Evolutionary conservation across 2,797 vertebrate species (phyloP).

Genomic region (Centroberyx gerrardi): DNA sequence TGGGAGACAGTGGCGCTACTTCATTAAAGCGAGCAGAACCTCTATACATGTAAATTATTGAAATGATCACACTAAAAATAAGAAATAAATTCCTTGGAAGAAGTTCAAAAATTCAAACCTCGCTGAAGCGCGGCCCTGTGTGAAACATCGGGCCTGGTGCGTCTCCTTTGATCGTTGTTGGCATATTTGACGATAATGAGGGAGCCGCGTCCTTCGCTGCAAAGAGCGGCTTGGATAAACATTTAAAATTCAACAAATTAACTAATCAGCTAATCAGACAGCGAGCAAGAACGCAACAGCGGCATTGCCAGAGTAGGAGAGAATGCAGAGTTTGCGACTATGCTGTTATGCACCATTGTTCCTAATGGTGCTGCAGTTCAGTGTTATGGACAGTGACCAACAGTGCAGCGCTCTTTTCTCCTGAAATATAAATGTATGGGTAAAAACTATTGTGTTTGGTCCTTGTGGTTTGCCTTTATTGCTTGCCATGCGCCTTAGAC

Average conservation of each 20-base stretch:
- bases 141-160: background rate
- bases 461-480: background rate
- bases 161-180: slow-evolving; percentile 40
- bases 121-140: background rate
- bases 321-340: background rate
- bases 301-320: slow-evolving; percentile 1
- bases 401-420: too few relatives aligned
- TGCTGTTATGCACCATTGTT: slow-evolving; percentile 9
- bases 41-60: slow-evolving; percentile 41
- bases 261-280: slow-evolving; percentile 26
- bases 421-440: too few relatives aligned
- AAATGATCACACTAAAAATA: slow-evolving; percentile 40
- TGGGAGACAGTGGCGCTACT: slow-evolving; percentile 1
- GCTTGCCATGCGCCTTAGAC: background rate
- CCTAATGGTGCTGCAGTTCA: background rate
- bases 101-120: slow-evolving; percentile 24
- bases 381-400: background rate
- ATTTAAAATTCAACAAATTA: slow-evolving; percentile 45
- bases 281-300: background rate
- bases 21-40: slow-evolving; percentile 31
- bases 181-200: slow-evolving; percentile 41
- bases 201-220: slow-evolving; percentile 9
- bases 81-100: slow-evolving; percentile 20
- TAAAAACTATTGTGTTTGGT: too few relatives aligned
- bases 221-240: slow-evolving; percentile 25